Conservation (phyloP, 2,888 invertebrate species). For the Lamproptera curius region DNA sequence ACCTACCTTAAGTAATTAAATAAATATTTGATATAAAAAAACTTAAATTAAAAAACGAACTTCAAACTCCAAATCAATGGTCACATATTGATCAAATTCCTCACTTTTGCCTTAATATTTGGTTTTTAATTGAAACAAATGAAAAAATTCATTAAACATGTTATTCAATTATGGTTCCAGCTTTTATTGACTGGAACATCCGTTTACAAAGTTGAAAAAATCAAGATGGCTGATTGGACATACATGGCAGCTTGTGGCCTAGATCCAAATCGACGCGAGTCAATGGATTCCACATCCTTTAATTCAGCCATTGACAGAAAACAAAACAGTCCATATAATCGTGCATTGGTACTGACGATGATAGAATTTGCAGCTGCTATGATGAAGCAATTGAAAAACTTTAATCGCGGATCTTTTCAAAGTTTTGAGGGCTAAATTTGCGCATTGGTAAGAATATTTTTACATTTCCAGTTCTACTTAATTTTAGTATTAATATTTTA, state of each 20-base stretch:
- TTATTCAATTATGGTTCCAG: conserved; percentile 42
- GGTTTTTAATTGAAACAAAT: too few species aligned
- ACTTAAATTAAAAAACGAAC: too few species aligned
- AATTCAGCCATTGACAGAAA: conserved; percentile 39
- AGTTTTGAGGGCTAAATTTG: conserved; percentile 81
- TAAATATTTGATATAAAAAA: too few species aligned
- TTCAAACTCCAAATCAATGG: too few species aligned
- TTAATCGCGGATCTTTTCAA: conserved; percentile 79
- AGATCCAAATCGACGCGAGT: conserved; percentile 83
- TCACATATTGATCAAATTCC: too few species aligned
- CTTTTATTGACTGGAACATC: conserved; percentile 80
- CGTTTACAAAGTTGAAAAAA: conserved; percentile 91
- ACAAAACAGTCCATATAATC: conserved; percentile 56
- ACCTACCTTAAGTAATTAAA: too few species aligned
- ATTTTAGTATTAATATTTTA: background rate
- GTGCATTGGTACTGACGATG: conserved; percentile 66
- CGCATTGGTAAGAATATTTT: conserved; percentile 80
- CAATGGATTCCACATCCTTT: conserved; percentile 59
- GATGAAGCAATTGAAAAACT: conserved; percentile 72
- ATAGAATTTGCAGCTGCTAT: conserved; percentile 71
- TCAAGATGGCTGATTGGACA: conserved; percentile 97
- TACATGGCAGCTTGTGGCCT: conserved; percentile 98
- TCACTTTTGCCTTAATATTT: too few species aligned
- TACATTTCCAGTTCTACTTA: too few species aligned
- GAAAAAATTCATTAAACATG: too few species aligned